These are phyloP conservation scores for Cotesia congregata DNA, from an alignment of 2,888 invertebrate genomes.

Conservation along the genomic window DNA sequence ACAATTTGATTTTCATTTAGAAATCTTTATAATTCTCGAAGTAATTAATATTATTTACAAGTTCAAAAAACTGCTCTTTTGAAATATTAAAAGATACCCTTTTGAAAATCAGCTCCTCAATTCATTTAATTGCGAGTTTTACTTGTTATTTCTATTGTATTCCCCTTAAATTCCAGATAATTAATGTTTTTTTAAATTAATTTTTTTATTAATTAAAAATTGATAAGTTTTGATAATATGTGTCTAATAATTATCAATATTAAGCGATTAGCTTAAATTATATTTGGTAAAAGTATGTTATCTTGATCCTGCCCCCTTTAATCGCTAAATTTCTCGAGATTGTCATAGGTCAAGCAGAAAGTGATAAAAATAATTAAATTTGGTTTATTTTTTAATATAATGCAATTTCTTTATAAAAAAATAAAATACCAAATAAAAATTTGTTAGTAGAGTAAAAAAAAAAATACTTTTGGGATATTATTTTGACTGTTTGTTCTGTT, in stretches of 20 bases:
- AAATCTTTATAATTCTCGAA: too few species aligned
- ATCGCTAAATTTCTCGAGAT: conserved; percentile 55
- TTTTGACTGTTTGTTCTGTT: conserved; percentile 44
- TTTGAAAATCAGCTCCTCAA: too few species aligned
- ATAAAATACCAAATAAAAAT: background rate
- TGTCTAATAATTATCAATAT: background rate
- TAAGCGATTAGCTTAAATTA: background rate
- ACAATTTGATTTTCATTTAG: too few species aligned
- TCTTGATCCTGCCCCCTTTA: conserved; percentile 60
- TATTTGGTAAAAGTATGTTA: conserved; percentile 46
- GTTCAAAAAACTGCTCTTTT: too few species aligned
- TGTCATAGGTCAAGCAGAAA: conserved; percentile 67
- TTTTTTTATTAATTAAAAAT: background rate
- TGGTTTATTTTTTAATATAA: conserved; percentile 2
- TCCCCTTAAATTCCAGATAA: too few species aligned
- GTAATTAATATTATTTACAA: too few species aligned
- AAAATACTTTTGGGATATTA: conserved; percentile 12
- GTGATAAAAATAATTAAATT: conserved; percentile 51
- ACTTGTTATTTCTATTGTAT: too few species aligned
- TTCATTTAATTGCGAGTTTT: too few species aligned
- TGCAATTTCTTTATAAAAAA: background rate
- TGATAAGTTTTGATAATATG: background rate
- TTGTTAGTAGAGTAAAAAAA: too few species aligned
- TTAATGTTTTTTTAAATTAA: conserved; percentile 7
- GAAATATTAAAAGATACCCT: too few species aligned